These are phyloP conservation scores for Argyrosomus regius DNA, from an alignment of 2,797 vertebrate genomes.

Conservation along the genomic window DNA sequence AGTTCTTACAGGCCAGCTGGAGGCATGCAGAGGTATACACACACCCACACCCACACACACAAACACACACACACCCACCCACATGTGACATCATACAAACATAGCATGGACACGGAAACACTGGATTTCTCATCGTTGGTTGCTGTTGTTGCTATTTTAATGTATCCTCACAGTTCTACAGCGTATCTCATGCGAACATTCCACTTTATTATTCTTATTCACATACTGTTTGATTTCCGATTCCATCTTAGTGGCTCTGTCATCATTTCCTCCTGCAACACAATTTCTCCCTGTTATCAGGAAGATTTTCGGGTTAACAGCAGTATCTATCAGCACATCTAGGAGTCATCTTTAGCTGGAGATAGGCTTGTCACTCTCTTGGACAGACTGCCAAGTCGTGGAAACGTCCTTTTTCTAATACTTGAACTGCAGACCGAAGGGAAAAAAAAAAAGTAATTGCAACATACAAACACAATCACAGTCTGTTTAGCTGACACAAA, in stretches of 20 bases:
- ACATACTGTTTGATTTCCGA: not conserved
- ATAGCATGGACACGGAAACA: too few species aligned
- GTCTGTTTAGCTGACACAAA: not conserved
- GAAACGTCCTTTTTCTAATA: slow-evolving; percentile 10
- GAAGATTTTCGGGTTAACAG: slow-evolving; percentile 18
- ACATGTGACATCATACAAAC: not conserved
- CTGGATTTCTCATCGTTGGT: not conserved
- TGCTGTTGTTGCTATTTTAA: not conserved
- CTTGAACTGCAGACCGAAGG: not conserved
- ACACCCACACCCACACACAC: slow-evolving; percentile 15
- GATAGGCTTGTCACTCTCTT: slow-evolving; percentile 14
- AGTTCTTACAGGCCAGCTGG: slow-evolving; percentile 93
- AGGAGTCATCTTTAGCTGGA: slow-evolving; percentile 12
- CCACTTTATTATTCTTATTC: not conserved
- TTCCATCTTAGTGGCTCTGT: not conserved
- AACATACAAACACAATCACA: not conserved
- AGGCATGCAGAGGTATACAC: slow-evolving; percentile 91
- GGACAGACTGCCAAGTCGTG: not conserved
- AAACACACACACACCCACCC: not conserved
- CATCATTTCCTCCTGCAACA: slow-evolving; percentile 17
- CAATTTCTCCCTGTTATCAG: not conserved
- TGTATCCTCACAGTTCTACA: not conserved
- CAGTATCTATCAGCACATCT: slow-evolving; percentile 42
- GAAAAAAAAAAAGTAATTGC: not conserved
- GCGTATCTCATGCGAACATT: too few species aligned